Evolutionary conservation across 2,113 vertebrate species (phyloP).

Genomic region (Corythoichthys intestinalis): DNA sequence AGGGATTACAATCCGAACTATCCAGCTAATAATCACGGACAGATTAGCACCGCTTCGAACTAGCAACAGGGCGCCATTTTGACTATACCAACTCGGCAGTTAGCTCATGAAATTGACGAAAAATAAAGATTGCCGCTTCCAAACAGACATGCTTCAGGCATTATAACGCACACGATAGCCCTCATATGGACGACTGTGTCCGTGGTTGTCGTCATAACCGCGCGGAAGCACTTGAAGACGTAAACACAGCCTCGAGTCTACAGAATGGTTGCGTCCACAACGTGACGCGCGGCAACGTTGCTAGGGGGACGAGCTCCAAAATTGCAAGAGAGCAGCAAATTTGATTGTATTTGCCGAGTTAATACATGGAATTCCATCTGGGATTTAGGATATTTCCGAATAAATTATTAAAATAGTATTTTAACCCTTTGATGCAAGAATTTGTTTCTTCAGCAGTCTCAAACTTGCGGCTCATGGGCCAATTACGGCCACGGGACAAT

Average conservation of each 20-base stretch:
- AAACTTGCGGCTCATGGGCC: too few relatives aligned
- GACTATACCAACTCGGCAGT: slow-evolving; percentile 18
- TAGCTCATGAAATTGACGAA: background rate
- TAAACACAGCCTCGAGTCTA: slow-evolving; percentile 16
- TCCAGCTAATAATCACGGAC: slow-evolving; percentile 32
- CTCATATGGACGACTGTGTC: background rate
- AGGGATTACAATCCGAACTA: background rate
- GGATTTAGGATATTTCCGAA: background rate
- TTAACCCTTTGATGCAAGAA: too few relatives aligned
- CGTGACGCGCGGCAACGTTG: slow-evolving; percentile 71
- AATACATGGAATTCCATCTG: too few relatives aligned
- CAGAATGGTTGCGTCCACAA: slow-evolving; percentile 38
- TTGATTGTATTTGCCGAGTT: too few relatives aligned
- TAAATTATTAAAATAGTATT: too few relatives aligned
- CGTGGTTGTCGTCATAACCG: background rate
- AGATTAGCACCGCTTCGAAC: slow-evolving; percentile 56
- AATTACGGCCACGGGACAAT: too few relatives aligned
- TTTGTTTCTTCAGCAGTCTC: too few relatives aligned
- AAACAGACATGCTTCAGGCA: background rate
- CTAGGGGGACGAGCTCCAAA: slow-evolving; percentile 46
- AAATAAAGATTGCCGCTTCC: background rate
- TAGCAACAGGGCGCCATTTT: slow-evolving; percentile 79
- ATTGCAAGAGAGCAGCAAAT: background rate
- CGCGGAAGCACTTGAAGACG: slow-evolving; percentile 9
- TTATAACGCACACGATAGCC: background rate